Base-by-base conservation (phyloP, 2,113 vertebrate genomes). In the Colaptes auratus region DNA sequence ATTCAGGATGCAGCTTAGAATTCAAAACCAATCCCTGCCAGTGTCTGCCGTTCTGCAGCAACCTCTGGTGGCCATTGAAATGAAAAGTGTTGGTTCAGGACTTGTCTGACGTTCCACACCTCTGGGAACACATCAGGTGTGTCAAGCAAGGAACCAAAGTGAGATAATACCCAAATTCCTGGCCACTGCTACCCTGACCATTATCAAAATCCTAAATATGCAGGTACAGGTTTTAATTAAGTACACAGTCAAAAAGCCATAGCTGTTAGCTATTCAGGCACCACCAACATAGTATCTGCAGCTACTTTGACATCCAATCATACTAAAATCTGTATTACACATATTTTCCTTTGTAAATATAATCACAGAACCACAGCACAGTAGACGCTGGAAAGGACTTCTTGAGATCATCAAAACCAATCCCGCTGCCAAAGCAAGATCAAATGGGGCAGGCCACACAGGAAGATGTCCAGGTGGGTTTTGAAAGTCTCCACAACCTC, bases 31-130 rank as follows among this genome's bases (percentile, higher is more conserved):
- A 6, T 3, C 14, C 23, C 53, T 36, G 72, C 75, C 23, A 7
- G 12, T 2, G 11, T 84, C 60, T 0, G 7, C n/a, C 28, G 65
- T 93, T 96, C 92, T 94, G 90, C 91, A 96, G 93, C 89, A 95
- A 44, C 95, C 96, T 91, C 96, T 96, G 93, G 69, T 74, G 95
- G 96, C 30, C 90, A 24, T 21, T 64, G 15, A 2, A 55, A 59
- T 2, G 12, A 35, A 53, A 15, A 81, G 24, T 5, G 65, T 2
- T 59, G 79, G 35, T 18, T 69, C 82, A 80, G 74, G 59, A 76
- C 25, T 8, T 31, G 30, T 14, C 71, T 42, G 94, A 65, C 67
- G 59, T 67, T 82, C 72, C 48, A 2, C 53, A 39, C n/a, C 15
- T 35, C 61, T 52, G 74, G 86, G 83, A 74, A 23, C 73, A 61